Evolutionary conservation across 2,888 invertebrate species (phyloP).

Genomic region (Eristalis pertinax): DNA sequence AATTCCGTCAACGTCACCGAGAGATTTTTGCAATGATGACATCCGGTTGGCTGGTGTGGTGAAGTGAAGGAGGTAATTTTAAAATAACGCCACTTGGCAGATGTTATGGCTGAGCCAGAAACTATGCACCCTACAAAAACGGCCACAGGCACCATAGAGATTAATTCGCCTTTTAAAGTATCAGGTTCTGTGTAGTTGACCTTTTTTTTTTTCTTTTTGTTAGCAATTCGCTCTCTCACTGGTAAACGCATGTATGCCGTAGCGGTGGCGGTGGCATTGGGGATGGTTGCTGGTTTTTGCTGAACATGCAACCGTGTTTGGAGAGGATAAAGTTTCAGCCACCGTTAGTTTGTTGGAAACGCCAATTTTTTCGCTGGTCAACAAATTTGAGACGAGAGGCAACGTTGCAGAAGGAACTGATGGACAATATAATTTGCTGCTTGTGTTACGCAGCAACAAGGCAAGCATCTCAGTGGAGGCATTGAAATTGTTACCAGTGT

Average conservation of each 20-base stretch:
- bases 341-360: constrained; percentile 51
- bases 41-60: constrained; percentile 22
- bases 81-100: constrained; percentile 59
- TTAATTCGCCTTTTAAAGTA: constrained; percentile 55
- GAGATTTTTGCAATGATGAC: constrained; percentile 31
- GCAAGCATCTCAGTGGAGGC: not conserved
- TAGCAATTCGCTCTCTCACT: not conserved
- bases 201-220: not conserved
- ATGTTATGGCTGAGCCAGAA: constrained; percentile 48
- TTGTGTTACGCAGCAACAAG: constrained; percentile 8
- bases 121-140: constrained; percentile 2
- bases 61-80: constrained; percentile 24
- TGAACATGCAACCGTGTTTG: constrained; percentile 64
- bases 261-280: constrained; percentile 20
- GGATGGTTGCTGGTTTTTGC: constrained; percentile 22
- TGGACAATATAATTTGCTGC: constrained; percentile 55
- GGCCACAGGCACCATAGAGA: constrained; percentile 15
- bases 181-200: constrained; percentile 34
- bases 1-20: constrained; percentile 29
- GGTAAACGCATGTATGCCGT: constrained; percentile 1
- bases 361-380: constrained; percentile 13
- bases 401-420: not conserved
- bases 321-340: constrained; percentile 63
- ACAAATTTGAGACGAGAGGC: constrained; percentile 31
- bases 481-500: not conserved